Base-by-base conservation (phyloP, 2,888 invertebrate genomes). In the Polydrusus tereticollis region DNA sequence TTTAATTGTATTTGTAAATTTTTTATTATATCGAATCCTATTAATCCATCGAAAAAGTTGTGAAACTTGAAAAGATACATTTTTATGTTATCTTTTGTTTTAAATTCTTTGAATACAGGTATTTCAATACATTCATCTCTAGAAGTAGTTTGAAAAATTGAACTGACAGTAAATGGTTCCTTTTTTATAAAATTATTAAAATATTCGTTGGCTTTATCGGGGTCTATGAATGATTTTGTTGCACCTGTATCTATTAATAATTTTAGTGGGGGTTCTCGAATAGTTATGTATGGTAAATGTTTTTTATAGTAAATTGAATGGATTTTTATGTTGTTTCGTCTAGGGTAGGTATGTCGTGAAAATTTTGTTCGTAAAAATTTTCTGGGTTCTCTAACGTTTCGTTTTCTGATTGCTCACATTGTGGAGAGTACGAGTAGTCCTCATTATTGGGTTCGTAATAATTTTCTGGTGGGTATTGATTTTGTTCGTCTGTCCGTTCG, bases 21-120 rank as follows among this genome's bases (percentile, higher is more conserved):
- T 36, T 60, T 52, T 62, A 75, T 59, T 33, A 73, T 71, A 1
- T 45, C 18, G 45, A 73, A 21, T 7, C 73, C 71, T 50, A 74
- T 41, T 12, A 73, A 57, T 55, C 73, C 73, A 20, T 75, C 75
- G 20, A 63, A 36, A 36, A 36, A 36, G 12, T 6, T n/a, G n/a
- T n/a, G n/a, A n/a, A n/a, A n/a, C n/a, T n/a, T n/a, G n/a, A n/a
- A n/a, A n/a, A n/a, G n/a, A 47, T 10, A 23, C 12, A 62, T 43
- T 62, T 63, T 4, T 12, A 63, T 45, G 4, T 29, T 26, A 5
- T 21, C 16, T 2, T 50, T 45, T 16, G 7, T 12, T n/a, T 63
- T 6, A 21, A 45, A 45, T 62, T 52, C 43, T 29, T 43, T n/a
- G n/a, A 62, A 62, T 1, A 14, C 26, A 6, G 62, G 47, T 12